Conservation (phyloP, 2,113 vertebrate genomes). For the Chloroceryle aenea region DNA sequence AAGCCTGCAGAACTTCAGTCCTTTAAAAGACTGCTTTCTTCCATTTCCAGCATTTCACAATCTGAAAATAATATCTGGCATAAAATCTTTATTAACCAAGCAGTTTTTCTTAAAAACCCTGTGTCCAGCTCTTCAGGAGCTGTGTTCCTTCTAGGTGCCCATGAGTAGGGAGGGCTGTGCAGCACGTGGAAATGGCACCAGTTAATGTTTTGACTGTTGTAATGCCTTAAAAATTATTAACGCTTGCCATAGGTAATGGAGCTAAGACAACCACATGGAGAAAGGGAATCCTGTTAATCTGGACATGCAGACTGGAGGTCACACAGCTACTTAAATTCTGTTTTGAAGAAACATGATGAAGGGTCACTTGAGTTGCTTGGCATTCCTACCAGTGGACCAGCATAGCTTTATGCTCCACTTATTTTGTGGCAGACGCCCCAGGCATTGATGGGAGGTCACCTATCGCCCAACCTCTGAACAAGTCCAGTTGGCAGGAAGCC, state of each 20-base stretch:
- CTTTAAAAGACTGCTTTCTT: background rate
- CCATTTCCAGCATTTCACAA: background rate
- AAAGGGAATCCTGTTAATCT: background rate
- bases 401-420: conserved; percentile 26
- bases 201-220: background rate
- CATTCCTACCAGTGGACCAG: conserved; percentile 7
- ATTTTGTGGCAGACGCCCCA: conserved; percentile 11
- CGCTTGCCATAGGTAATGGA: background rate
- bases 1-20: background rate
- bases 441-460: conserved; percentile 2
- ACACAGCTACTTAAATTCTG: background rate
- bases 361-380: conserved; percentile 4
- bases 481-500: conserved; percentile 5
- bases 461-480: background rate
- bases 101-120: background rate
- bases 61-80: background rate
- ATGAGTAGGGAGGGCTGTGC: background rate
- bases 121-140: background rate
- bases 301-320: background rate
- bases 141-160: background rate
- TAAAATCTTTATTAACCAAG: background rate
- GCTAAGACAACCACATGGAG: background rate
- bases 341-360: background rate
- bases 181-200: background rate
- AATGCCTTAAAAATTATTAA: background rate